phyloP scores from a whole-genome alignment of 2,113 vertebrate species.

The Jacana jacana region DNA sequence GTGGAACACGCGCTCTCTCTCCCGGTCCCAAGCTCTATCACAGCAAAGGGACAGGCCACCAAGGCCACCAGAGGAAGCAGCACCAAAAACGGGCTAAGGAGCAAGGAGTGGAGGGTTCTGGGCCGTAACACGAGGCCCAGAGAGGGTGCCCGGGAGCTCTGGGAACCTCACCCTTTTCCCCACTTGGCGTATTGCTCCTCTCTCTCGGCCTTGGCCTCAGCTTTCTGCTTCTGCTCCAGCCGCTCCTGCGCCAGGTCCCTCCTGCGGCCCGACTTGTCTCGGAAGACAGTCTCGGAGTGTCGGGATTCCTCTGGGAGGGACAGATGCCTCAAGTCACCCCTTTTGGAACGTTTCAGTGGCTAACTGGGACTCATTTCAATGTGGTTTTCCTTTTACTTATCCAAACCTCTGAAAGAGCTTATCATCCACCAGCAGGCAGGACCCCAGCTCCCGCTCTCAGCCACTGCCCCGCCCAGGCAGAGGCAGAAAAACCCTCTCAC shows the following conservation, averaged over 20 bases:
- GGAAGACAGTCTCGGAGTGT: constrained; percentile 84
- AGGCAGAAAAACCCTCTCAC: not conserved
- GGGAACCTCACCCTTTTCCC: constrained; percentile 87
- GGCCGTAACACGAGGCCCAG: accelerated
- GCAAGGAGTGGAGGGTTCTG: not conserved
- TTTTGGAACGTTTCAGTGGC: accelerated
- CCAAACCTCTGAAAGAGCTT: not conserved
- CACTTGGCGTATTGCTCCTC: constrained; percentile 91
- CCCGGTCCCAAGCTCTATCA: not conserved
- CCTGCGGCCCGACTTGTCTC: constrained; percentile 89
- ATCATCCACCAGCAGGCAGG: not conserved
- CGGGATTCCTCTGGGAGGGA: constrained; percentile 80
- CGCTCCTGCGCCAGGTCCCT: constrained; percentile 86
- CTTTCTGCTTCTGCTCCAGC: constrained; percentile 81
- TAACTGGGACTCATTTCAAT: no score
- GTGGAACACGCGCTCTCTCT: accelerated
- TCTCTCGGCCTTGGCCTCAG: constrained; percentile 79
- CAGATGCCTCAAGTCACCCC: not conserved
- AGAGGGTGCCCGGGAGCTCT: accelerated
- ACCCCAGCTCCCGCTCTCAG: not conserved
- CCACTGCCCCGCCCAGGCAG: not conserved
- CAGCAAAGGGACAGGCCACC: accelerated
- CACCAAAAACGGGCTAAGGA: accelerated
- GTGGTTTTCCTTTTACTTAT: not conserved
- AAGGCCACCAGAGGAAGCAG: accelerated